These are phyloP conservation scores for Lycodopsis pacificus DNA, from an alignment of 2,797 vertebrate species.

Conservation along the genomic window DNA sequence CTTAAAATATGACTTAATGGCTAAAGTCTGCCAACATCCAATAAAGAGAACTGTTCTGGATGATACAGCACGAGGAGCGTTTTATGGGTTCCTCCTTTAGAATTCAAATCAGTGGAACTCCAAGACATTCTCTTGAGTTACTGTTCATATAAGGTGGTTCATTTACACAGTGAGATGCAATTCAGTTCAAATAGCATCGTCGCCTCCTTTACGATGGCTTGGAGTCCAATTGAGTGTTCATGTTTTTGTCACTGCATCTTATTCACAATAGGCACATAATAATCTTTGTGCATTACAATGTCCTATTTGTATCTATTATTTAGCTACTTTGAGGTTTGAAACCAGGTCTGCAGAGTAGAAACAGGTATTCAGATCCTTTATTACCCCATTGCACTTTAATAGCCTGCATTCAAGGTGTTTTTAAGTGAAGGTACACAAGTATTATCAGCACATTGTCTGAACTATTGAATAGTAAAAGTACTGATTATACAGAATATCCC, in stretches of 20 bases:
- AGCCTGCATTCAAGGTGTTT: background rate
- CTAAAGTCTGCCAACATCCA: slow-evolving; percentile 55
- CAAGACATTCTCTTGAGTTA: slow-evolving; percentile 18
- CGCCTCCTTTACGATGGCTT: background rate
- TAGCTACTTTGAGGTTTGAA: background rate
- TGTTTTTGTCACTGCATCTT: background rate
- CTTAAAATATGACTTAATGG: slow-evolving; percentile 52
- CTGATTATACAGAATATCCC: background rate
- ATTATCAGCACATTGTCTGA: no score
- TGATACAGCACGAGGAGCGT: slow-evolving; percentile 33
- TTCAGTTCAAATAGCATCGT: background rate
- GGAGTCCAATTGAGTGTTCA: background rate
- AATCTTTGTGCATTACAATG: background rate
- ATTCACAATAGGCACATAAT: background rate
- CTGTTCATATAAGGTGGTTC: slow-evolving; percentile 12
- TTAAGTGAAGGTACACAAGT: background rate
- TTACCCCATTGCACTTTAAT: background rate
- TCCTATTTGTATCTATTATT: background rate
- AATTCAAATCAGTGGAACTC: slow-evolving; percentile 39
- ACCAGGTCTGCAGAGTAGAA: slow-evolving; percentile 1
- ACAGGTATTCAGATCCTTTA: background rate
- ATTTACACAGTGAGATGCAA: slow-evolving; percentile 11
- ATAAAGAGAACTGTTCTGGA: slow-evolving; percentile 48
- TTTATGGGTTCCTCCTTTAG: slow-evolving; percentile 43
- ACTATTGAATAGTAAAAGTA: background rate